Evolutionary conservation across 2,113 vertebrate genomes (phyloP).

Genomic region (Rhinogobius similis): DNA sequence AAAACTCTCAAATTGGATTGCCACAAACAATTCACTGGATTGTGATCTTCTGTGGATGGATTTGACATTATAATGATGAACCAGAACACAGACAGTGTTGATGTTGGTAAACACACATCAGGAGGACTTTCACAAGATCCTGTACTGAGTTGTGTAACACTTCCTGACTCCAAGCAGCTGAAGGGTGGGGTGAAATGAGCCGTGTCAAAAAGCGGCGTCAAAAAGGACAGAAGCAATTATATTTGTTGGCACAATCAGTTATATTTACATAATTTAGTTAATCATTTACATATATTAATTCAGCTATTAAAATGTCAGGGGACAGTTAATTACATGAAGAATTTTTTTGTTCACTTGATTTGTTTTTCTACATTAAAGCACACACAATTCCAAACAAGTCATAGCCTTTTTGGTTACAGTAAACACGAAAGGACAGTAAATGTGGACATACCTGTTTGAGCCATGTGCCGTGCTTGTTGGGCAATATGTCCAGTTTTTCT

Average conservation of each 20-base stretch:
- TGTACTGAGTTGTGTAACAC: constrained; percentile 57
- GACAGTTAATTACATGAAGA: background rate
- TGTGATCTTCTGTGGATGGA: background rate
- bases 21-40: background rate
- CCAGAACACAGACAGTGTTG: background rate
- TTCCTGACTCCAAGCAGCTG: constrained; percentile 60
- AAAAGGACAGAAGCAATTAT: constrained; percentile 6
- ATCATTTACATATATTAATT: background rate
- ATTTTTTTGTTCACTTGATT: background rate
- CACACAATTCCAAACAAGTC: background rate
- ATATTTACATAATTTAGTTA: constrained; percentile 4
- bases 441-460: constrained; percentile 77
- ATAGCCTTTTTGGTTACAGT: background rate
- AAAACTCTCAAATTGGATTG: background rate
- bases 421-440: background rate
- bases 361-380: background rate
- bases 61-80: background rate
- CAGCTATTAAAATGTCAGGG: background rate
- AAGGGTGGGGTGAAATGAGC: constrained; percentile 58
- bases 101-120: constrained; percentile 54
- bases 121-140: constrained; percentile 74
- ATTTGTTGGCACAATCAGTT: constrained; percentile 7
- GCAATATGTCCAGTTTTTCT: constrained; percentile 75
- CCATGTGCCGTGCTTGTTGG: constrained; percentile 70
- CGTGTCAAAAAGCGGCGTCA: background rate